Evolutionary conservation across 1,140 invertebrate genomes (phyloP).

Genomic region (Drosophila pruinosa): DNA sequence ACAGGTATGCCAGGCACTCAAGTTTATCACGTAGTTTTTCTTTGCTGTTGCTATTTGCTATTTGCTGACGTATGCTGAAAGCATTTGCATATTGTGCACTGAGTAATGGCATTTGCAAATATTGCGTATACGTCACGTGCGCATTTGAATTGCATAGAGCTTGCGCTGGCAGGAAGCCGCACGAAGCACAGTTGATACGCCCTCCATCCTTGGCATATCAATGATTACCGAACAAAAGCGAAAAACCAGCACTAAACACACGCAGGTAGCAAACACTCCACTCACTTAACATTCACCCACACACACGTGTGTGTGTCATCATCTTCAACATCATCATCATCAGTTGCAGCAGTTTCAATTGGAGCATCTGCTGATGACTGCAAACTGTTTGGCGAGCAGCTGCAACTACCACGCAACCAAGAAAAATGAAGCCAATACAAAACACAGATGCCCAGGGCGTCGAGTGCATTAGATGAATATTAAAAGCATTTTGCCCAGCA

Average conservation of each 20-base stretch:
- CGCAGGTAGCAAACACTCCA: conserved; percentile 41
- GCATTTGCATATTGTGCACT: conserved; percentile 24
- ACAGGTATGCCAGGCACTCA: conserved; percentile 1
- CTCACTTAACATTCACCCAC: conserved; percentile 35
- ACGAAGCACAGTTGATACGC: conserved; percentile 16
- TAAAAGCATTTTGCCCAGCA: conserved; percentile 59
- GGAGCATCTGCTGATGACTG: conserved; percentile 40
- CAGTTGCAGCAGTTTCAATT: conserved; percentile 36
- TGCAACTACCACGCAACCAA: conserved; percentile 21
- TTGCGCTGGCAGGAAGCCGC: neutral
- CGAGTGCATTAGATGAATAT: conserved; percentile 79
- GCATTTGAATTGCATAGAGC: conserved; percentile 18
- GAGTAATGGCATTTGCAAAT: conserved; percentile 42
- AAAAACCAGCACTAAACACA: conserved; percentile 28
- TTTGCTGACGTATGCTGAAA: conserved; percentile 13
- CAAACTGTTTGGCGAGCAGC: conserved; percentile 20
- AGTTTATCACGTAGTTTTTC: conserved; percentile 12
- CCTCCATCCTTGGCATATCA: conserved; percentile 39
- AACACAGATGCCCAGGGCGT: conserved; percentile 27
- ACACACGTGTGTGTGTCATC: neutral
- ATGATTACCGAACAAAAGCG: conserved; percentile 55
- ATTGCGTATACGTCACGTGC: conserved; percentile 71
- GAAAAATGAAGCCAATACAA: conserved; percentile 60
- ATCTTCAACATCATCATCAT: too few relatives aligned
- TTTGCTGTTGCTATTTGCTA: too few relatives aligned